These are phyloP conservation scores for Triplophysa tibetana DNA, from an alignment of 2,113 vertebrate genomes.

Conservation along the genomic window DNA sequence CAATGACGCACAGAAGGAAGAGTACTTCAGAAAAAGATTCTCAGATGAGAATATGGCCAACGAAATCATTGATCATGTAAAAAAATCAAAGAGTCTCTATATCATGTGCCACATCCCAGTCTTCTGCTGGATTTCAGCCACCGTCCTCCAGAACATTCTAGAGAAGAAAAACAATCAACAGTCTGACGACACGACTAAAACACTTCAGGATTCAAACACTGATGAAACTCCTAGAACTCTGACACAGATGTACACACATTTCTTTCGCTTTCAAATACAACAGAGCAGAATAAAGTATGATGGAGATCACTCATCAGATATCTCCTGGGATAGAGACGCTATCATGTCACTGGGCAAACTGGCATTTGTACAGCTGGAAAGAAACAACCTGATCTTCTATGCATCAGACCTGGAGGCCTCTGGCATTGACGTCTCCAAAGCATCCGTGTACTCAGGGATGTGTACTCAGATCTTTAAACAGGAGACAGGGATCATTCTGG, in stretches of 20 bases:
- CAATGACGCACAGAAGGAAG: too few species aligned
- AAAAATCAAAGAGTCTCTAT: background rate
- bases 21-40: background rate
- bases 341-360: constrained; percentile 19
- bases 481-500: background rate
- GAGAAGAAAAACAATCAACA: too few species aligned
- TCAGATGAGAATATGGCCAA: background rate
- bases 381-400: constrained; percentile 2
- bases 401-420: too few species aligned
- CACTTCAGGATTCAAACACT: background rate
- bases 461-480: constrained; percentile 13
- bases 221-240: constrained; percentile 27
- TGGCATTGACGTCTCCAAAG: too few species aligned
- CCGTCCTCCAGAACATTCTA: too few species aligned
- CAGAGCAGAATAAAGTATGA: background rate
- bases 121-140: constrained; percentile 12
- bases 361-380: constrained; percentile 28
- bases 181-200: background rate
- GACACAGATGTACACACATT: constrained; percentile 41
- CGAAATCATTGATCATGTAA: constrained; percentile 4
- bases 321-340: constrained; percentile 20
- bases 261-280: constrained; percentile 27
- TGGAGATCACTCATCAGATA: background rate
- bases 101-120: too few species aligned
- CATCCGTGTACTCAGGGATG: background rate